A percentile compares a stretch with the other conserved stretches of the same genome.
phyloP scores from a whole-genome alignment of 2,888 invertebrate genomes.

The Rhodophaea formosa region DNA sequence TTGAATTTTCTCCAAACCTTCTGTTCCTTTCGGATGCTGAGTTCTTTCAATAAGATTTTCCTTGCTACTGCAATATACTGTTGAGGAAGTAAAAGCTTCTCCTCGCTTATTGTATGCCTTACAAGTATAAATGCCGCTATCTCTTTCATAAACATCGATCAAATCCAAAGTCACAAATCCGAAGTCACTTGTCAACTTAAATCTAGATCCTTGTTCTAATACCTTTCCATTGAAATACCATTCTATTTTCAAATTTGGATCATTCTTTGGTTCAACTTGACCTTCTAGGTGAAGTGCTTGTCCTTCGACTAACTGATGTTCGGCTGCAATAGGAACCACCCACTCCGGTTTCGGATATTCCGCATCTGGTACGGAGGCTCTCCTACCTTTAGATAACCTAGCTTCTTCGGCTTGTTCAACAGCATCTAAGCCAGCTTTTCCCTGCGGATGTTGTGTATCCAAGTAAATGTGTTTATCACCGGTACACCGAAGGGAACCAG shows the following conservation, averaged over 20 bases:
- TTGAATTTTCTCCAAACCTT: conserved; percentile 94
- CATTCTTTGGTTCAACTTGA: conserved; percentile 95
- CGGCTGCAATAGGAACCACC: conserved; percentile 89
- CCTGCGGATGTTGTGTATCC: conserved; percentile 97
- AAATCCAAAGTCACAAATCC: conserved; percentile 97
- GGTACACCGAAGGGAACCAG: conserved; percentile 92
- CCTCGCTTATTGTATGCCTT: conserved; percentile 93
- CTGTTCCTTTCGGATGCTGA: conserved; percentile 97
- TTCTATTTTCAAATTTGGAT: conserved; percentile 94
- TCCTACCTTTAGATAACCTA: conserved; percentile 86
- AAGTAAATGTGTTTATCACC: conserved; percentile 89
- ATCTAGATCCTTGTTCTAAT: conserved; percentile 92
- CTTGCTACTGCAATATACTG: conserved; percentile 90
- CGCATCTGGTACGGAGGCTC: conserved; percentile 86
- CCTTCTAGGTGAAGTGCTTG: conserved; percentile 95
- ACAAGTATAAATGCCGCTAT: conserved; percentile 96
- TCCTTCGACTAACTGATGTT: conserved; percentile 90
- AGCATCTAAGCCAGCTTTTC: conserved; percentile 92
- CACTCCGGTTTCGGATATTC: conserved; percentile 93
- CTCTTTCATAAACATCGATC: conserved; percentile 94
- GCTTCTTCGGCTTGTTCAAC: conserved; percentile 95
- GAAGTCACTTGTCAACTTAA: conserved; percentile 96
- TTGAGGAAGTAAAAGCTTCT: conserved; percentile 95
- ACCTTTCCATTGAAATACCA: conserved; percentile 97
- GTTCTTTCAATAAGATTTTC: conserved; percentile 92